These are phyloP conservation scores for Onychomys torridus DNA, from an alignment of 2,797 vertebrate species.

Conservation along the genomic window DNA sequence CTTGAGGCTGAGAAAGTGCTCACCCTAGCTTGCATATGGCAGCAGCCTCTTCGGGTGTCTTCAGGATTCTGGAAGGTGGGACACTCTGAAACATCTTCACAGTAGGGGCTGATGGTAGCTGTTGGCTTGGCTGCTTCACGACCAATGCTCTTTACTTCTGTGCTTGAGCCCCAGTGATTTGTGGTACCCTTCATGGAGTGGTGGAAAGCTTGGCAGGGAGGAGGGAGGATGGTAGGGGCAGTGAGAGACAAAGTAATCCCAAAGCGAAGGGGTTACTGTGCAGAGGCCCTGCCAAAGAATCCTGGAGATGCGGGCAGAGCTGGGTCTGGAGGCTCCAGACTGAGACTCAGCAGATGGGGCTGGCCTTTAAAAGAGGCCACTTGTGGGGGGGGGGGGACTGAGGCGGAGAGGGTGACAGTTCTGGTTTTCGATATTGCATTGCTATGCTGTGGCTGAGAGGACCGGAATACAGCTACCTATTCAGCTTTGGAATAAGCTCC, in stretches of 20 bases:
- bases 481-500: neutral
- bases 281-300: neutral
- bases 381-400: neutral
- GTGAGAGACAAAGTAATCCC: neutral
- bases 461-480: neutral
- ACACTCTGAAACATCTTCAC: no score
- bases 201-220: neutral
- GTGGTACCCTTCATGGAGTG: neutral
- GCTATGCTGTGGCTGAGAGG: neutral
- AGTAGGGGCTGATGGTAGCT: neutral
- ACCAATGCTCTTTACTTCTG: neutral
- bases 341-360: neutral
- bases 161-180: neutral
- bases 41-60: neutral
- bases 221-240: accelerated
- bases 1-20: no score
- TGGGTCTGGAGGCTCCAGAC: neutral
- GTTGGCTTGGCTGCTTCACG: neutral
- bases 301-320: neutral
- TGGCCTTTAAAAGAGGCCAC: neutral
- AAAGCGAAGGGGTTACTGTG: accelerated
- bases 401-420: neutral
- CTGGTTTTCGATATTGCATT: neutral
- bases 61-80: neutral
- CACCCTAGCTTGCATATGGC: accelerated